These are phyloP conservation scores for Nesoenas mayeri DNA, from an alignment of 2,113 vertebrate genomes.

Conservation along the genomic window DNA sequence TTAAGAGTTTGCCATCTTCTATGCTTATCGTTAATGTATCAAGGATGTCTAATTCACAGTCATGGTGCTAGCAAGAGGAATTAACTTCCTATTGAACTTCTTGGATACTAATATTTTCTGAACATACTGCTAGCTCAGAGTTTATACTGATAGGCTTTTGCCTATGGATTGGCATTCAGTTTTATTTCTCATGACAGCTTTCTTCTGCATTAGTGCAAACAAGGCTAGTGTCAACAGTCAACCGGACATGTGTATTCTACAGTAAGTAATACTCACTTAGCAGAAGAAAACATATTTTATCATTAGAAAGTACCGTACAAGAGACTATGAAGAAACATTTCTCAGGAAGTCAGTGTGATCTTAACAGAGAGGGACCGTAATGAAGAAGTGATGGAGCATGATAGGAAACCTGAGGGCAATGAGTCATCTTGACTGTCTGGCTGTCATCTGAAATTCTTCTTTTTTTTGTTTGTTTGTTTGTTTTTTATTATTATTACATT, in stretches of 20 bases:
- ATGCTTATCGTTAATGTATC: neutral
- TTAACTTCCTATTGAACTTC: constrained; percentile 39
- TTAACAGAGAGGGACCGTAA: constrained; percentile 22
- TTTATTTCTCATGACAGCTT: constrained; percentile 71
- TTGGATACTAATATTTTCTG: constrained; percentile 27
- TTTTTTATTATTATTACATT: no score
- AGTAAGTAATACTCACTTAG: constrained; percentile 67
- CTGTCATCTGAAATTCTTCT: neutral
- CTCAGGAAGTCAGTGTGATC: constrained; percentile 7
- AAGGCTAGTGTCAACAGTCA: constrained; percentile 52
- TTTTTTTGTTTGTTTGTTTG: neutral
- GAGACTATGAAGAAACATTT: constrained; percentile 39
- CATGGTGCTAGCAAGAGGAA: neutral
- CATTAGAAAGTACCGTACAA: constrained; percentile 14
- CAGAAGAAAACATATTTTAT: constrained; percentile 35
- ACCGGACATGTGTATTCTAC: constrained; percentile 70
- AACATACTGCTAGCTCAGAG: constrained; percentile 10
- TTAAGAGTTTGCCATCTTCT: neutral
- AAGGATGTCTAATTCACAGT: neutral
- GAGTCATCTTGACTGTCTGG: constrained; percentile 41
- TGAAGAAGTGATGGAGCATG: constrained; percentile 52
- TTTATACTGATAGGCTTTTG: constrained; percentile 19
- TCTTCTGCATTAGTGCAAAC: constrained; percentile 62
- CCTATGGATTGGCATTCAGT: constrained; percentile 42
- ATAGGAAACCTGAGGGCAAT: constrained; percentile 2